Base-by-base conservation (phyloP, 2,888 invertebrate genomes). In the Salticus scenicus region DNA sequence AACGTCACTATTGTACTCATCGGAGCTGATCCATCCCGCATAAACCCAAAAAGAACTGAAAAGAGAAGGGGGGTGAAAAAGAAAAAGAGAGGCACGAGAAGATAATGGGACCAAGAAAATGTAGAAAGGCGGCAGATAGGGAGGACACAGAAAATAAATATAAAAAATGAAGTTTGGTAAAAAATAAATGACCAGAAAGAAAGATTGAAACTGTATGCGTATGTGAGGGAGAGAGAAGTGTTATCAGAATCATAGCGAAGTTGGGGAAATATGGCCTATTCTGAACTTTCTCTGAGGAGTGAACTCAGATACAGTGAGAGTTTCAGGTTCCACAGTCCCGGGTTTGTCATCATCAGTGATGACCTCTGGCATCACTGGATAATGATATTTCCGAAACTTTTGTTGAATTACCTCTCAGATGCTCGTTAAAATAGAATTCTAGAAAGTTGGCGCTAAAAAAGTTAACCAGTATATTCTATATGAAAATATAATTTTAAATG, bases 171-270 rank as follows among this genome's bases (percentile, higher is more conserved):
- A 75, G 69, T 75, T 80, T 51, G 37, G 80, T 80, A 80, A 80
- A 80, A 80, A 80, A 80, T 80, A 80, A 80, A 80, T 81, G 81
- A 81, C 81, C 69, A 80, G 81, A 81, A 75, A 81, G 75, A 81
- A 63, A 75, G 81, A 81, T 75, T 80, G 75, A 70, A 81, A 74
- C 74, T 27, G 57, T 5, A 24, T 57, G 57, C 24, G 12, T 37
- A 8, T 14, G 67, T 37, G 57, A 80, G 64, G 51, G 66, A 67
- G 71, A n/a, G n/a, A 12, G 47, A 57, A 42, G 69, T 42, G 63
- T 70, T 74, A 81, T 74, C 73, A 74, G 74, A 67, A 31, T 37
- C 47, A 37, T 20, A 37, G 78, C 27, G 70, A 20, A 33, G 37
- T 17, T 31, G 67, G 37, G 42, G 42, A n/a, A 70, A 27, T 10